These are phyloP conservation scores for Ormia ochracea DNA, from an alignment of 2,888 invertebrate genomes.

Conservation along the genomic window DNA sequence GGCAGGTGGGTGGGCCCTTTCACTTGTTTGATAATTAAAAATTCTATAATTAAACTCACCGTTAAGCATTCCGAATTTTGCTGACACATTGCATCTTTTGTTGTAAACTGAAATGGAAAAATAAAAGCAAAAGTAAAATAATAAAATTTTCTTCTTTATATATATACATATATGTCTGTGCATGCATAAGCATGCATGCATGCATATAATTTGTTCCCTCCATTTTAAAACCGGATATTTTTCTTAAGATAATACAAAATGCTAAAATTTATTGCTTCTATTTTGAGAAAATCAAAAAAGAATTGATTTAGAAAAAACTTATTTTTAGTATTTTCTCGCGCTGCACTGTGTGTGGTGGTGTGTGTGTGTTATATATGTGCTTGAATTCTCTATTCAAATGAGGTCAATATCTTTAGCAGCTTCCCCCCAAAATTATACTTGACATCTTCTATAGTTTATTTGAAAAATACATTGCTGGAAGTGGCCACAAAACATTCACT, in stretches of 20 bases:
- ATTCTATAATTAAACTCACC: conserved; percentile 63
- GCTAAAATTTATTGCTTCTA: not conserved
- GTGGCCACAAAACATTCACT: not conserved
- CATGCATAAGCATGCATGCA: not conserved
- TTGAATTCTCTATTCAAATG: conserved; percentile 11
- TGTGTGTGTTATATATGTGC: conserved; percentile 1
- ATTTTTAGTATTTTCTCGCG: not conserved
- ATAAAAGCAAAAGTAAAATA: not conserved
- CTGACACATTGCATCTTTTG: conserved; percentile 66
- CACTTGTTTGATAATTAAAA: not conserved
- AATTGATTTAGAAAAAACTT: conserved; percentile 22
- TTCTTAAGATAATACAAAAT: conserved; percentile 1
- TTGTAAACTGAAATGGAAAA: conserved; percentile 66
- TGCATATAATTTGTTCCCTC: not conserved
- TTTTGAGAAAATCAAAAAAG: not conserved
- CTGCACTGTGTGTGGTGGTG: not conserved
- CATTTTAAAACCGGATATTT: not conserved
- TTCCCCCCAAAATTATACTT: not conserved
- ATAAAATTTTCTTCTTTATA: not conserved
- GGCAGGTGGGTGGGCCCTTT: not conserved
- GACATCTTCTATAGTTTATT: not conserved
- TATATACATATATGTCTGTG: not conserved
- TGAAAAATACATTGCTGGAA: not conserved
- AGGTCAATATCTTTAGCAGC: conserved; percentile 31
- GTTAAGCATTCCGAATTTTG: conserved; percentile 67